Conservation (phyloP, 2,113 vertebrate genomes). For the Ranitomeya variabilis region DNA sequence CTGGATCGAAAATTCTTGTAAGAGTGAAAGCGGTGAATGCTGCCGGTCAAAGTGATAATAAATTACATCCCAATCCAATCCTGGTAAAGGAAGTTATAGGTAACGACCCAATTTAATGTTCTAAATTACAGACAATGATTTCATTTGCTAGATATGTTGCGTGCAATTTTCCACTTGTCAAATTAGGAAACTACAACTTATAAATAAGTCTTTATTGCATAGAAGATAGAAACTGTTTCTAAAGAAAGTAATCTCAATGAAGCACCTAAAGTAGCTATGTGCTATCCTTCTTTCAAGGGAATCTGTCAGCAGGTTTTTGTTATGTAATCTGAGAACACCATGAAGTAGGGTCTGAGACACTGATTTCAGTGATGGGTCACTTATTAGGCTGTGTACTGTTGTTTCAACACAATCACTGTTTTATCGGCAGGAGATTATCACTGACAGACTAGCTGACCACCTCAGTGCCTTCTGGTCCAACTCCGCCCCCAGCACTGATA, state of each 20-base stretch:
- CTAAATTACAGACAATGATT: not conserved
- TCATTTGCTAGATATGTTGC: not conserved
- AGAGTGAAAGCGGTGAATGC: conserved; percentile 91
- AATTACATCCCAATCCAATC: conserved; percentile 84
- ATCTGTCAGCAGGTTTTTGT: too few relatives aligned
- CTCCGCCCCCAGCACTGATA: too few relatives aligned
- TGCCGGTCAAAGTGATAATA: conserved; percentile 85
- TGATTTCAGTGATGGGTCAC: too few relatives aligned
- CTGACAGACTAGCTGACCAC: too few relatives aligned
- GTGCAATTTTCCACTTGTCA: not conserved
- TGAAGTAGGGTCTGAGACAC: too few relatives aligned
- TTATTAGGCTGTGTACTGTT: too few relatives aligned
- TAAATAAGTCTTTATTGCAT: not conserved
- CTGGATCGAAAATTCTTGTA: conserved; percentile 84
- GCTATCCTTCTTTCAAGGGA: too few relatives aligned
- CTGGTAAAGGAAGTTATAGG: conserved; percentile 94
- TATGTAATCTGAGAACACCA: too few relatives aligned
- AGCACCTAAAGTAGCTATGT: too few relatives aligned
- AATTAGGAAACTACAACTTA: not conserved
- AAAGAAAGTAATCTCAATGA: not conserved
- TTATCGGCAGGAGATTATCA: too few relatives aligned
- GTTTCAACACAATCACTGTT: too few relatives aligned
- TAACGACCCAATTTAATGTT: conserved; percentile 66
- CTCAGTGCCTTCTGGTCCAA: too few relatives aligned
- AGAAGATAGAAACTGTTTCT: not conserved